These are phyloP conservation scores for Larimichthys crocea DNA, from an alignment of 2,113 vertebrate species.

Conservation along the genomic window DNA sequence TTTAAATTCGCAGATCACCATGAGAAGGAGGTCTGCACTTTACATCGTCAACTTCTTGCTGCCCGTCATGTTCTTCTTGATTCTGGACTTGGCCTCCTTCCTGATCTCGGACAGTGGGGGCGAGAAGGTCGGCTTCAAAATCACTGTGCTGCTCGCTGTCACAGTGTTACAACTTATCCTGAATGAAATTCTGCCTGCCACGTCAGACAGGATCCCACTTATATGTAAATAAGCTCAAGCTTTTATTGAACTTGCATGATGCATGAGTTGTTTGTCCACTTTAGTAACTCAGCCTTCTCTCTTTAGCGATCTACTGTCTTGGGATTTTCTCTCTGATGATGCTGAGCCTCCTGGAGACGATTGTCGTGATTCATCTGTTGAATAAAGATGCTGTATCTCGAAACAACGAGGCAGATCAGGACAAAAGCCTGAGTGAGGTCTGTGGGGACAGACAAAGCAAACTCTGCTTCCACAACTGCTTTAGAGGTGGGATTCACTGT, in stretches of 20 bases:
- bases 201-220: conserved; percentile 74
- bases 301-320: conserved; percentile 63
- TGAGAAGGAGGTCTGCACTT: conserved; percentile 80
- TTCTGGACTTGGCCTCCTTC: conserved; percentile 84
- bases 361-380: conserved; percentile 78
- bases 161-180: conserved; percentile 82
- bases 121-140: conserved; percentile 78
- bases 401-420: not conserved
- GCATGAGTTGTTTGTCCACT: not conserved
- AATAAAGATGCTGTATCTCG: conserved; percentile 42
- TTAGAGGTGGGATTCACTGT: not conserved
- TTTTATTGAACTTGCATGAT: not conserved
- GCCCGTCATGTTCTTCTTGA: conserved; percentile 82
- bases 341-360: conserved; percentile 82
- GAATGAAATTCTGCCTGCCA: conserved; percentile 79
- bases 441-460: not conserved
- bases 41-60: conserved; percentile 85
- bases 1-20: conserved; percentile 75
- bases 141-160: conserved; percentile 77
- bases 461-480: not conserved
- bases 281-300: not conserved
- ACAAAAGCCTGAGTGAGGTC: conserved; percentile 8
- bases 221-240: conserved; percentile 63
- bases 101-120: conserved; percentile 79
- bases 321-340: conserved; percentile 84